Conservation (phyloP, 2,888 invertebrate genomes). For the Thecophora atra region DNA sequence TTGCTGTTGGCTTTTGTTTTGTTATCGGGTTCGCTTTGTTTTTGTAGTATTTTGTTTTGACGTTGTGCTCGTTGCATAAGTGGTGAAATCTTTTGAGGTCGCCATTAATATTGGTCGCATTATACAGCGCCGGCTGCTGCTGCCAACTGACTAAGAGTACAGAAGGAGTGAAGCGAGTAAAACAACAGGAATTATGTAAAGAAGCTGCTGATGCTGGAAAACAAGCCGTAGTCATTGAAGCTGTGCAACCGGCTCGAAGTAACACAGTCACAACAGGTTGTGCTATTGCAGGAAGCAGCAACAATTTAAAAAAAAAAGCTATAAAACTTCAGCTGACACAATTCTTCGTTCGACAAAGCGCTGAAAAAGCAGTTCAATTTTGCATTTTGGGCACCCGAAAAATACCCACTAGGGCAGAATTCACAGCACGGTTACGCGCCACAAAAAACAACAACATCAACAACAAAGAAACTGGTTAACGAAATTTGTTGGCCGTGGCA, state of each 20-base stretch:
- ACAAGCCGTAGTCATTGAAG: neutral
- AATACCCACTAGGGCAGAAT: neutral
- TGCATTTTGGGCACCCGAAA: neutral
- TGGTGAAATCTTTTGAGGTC: slow-evolving; percentile 50
- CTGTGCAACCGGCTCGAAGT: neutral
- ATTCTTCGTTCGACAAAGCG: slow-evolving; percentile 4
- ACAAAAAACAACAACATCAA: neutral
- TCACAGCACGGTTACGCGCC: slow-evolving; percentile 11
- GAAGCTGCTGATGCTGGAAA: neutral
- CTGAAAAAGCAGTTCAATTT: neutral
- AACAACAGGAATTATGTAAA: neutral
- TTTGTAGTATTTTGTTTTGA: slow-evolving; percentile 36
- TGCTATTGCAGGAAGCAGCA: neutral
- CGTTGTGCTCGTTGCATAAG: slow-evolving; percentile 54
- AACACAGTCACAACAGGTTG: neutral
- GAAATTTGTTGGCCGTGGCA: slow-evolving; percentile 53
- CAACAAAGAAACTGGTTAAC: slow-evolving; percentile 9
- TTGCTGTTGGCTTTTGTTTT: slow-evolving; percentile 3
- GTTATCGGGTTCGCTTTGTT: slow-evolving; percentile 28
- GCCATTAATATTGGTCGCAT: slow-evolving; percentile 27
- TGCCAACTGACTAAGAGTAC: neutral
- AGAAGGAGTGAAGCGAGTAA: neutral
- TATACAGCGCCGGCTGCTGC: neutral
- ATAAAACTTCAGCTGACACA: slow-evolving; percentile 5
- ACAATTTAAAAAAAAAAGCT: neutral